phyloP scores from a whole-genome alignment of 2,888 invertebrate genomes.

The Leucania comma region DNA sequence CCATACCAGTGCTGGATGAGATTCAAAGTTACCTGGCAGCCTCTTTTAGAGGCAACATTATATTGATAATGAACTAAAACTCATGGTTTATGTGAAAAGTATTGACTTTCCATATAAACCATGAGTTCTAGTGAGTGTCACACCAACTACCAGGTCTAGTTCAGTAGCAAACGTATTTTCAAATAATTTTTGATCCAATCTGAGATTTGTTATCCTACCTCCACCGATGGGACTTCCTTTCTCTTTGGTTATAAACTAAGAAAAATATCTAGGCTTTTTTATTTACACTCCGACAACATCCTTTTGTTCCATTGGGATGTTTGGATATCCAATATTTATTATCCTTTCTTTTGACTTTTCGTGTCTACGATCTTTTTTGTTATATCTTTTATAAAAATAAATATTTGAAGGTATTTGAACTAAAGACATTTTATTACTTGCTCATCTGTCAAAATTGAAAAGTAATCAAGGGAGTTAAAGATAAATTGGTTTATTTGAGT shows the following conservation, averaged over 20 bases:
- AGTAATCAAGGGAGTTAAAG: constrained; percentile 2
- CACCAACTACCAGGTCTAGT: background rate
- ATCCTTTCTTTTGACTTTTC: constrained; percentile 14
- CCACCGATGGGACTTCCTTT: constrained; percentile 35
- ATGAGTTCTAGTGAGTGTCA: too few relatives aligned
- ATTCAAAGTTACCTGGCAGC: too few relatives aligned
- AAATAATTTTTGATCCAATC: background rate
- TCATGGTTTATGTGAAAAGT: too few relatives aligned
- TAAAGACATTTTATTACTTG: constrained; percentile 5
- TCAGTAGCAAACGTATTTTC: background rate
- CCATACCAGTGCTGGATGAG: too few relatives aligned
- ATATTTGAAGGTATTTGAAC: constrained; percentile 5
- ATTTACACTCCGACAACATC: constrained; percentile 16
- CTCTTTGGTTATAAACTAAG: constrained; percentile 15
- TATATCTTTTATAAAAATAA: constrained; percentile 1
- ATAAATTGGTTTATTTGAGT: constrained; percentile 10
- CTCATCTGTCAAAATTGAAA: constrained; percentile 31
- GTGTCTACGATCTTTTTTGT: background rate
- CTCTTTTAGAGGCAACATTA: too few relatives aligned
- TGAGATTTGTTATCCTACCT: constrained; percentile 14
- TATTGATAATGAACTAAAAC: too few relatives aligned
- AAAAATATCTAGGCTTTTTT: constrained; percentile 24
- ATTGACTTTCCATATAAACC: too few relatives aligned
- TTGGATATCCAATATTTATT: constrained; percentile 40
- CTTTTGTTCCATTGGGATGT: constrained; percentile 37